Percentiles rank a stretch among this genome's conserved stretches.
These are phyloP conservation scores for Drosophila affinis DNA, from an alignment of 2,888 invertebrate genomes.

Conservation along the genomic window DNA sequence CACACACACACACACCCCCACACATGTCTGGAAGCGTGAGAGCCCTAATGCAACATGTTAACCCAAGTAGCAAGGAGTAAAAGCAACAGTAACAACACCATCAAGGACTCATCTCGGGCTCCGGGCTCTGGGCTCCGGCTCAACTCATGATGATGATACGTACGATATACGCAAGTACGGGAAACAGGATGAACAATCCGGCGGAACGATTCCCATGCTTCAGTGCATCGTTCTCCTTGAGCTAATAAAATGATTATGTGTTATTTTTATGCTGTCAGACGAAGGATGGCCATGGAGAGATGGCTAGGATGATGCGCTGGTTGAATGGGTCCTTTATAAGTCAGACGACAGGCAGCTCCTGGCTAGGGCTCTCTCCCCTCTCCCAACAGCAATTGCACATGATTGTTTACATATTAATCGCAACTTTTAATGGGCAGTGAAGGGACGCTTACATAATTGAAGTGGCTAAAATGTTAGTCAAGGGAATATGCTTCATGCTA, in stretches of 20 bases:
- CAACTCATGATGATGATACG: background rate
- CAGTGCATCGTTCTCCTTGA: conserved; percentile 58
- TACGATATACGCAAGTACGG: conserved; percentile 27
- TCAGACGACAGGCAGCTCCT: background rate
- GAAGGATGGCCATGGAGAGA: background rate
- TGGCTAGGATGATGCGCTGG: background rate
- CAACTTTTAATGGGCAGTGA: conserved; percentile 62
- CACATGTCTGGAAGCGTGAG: conserved; percentile 56
- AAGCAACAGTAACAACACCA: conserved; percentile 49
- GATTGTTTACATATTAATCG: conserved; percentile 75
- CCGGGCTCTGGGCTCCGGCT: too few relatives aligned
- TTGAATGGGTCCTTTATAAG: background rate
- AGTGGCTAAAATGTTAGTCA: conserved; percentile 11
- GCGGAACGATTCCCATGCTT: conserved; percentile 55
- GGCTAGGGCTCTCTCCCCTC: conserved; percentile 38
- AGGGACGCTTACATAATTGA: conserved; percentile 59
- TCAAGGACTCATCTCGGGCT: conserved; percentile 31
- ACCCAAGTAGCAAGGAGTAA: conserved; percentile 60
- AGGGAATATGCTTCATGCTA: conserved; percentile 24
- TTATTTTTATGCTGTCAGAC: conserved; percentile 69
- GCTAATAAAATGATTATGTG: conserved; percentile 79
- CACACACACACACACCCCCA: conserved; percentile 30
- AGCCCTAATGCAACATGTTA: conserved; percentile 73
- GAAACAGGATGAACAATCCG: conserved; percentile 67
- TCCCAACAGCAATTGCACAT: conserved; percentile 61